phyloP scores from a whole-genome alignment of 53 echinoderm and acorn worm genomes.

The Actinopyga echinites region DNA sequence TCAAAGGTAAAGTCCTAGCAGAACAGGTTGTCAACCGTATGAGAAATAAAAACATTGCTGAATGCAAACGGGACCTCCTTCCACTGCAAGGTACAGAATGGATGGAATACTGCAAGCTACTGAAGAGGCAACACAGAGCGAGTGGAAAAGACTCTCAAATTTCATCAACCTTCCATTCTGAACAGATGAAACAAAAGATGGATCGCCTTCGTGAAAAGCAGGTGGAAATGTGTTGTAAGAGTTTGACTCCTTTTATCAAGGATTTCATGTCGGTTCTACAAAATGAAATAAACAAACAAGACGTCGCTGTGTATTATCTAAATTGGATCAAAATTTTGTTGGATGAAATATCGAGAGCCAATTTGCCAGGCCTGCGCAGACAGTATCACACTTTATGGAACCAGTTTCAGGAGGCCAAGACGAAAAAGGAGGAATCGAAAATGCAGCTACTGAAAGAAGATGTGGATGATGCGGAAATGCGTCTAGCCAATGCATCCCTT shows the following conservation, averaged over 20 bases:
- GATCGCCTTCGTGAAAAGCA: conserved; percentile 41
- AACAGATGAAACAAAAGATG: conserved; percentile 31
- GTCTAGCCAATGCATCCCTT: conserved; percentile 26
- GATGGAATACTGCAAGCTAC: conserved; percentile 39
- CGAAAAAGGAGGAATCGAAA: not conserved
- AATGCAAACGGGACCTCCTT: conserved; percentile 11
- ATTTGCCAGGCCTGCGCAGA: not conserved
- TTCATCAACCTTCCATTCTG: not conserved
- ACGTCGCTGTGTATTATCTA: conserved; percentile 28
- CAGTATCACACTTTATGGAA: not conserved
- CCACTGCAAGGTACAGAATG: conserved; percentile 54
- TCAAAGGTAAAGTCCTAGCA: not conserved
- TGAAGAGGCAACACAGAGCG: not conserved
- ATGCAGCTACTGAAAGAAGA: conserved; percentile 2
- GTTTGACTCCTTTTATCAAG: not conserved
- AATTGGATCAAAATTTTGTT: conserved; percentile 13
- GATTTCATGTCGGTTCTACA: too few species aligned
- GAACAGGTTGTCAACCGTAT: conserved; percentile 12
- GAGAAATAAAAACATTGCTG: conserved; percentile 11
- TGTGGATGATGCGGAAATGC: conserved; percentile 8
- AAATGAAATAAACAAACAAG: not conserved
- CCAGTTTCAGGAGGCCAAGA: conserved; percentile 22
- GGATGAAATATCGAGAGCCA: conserved; percentile 12
- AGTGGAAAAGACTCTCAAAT: not conserved
- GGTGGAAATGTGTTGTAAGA: not conserved